phyloP scores from a whole-genome alignment of 2,888 invertebrate genomes.

The Iphiclides podalirius region DNA sequence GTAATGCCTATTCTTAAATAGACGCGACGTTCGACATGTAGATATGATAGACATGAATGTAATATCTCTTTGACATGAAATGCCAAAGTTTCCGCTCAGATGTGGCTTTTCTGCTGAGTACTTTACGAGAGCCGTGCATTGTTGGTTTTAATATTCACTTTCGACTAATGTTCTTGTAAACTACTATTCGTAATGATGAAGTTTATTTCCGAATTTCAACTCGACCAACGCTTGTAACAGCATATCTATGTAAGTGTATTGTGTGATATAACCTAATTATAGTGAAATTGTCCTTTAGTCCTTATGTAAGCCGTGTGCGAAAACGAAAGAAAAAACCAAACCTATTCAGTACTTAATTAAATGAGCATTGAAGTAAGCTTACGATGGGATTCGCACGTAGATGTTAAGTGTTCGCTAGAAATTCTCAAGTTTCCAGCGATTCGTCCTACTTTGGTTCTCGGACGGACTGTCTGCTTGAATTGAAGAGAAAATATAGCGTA shows the following conservation, averaged over 20 bases:
- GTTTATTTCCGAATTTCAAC: constrained; percentile 41
- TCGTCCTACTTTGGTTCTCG: constrained; percentile 47
- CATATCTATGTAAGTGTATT: constrained; percentile 77
- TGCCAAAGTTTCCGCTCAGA: constrained; percentile 6
- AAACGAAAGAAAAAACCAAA: constrained; percentile 58
- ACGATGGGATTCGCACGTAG: constrained; percentile 38
- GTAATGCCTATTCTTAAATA: neutral
- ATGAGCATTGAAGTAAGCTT: constrained; percentile 60
- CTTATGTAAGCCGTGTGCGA: constrained; percentile 47
- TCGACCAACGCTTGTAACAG: constrained; percentile 76
- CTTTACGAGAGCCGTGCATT: neutral
- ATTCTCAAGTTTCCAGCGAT: constrained; percentile 50
- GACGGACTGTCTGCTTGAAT: constrained; percentile 32
- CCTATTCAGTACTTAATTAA: constrained; percentile 74
- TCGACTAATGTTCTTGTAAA: neutral
- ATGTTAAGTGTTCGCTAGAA: constrained; percentile 48
- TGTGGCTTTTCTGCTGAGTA: constrained; percentile 8
- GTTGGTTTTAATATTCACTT: constrained; percentile 20
- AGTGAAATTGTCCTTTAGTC: constrained; percentile 65
- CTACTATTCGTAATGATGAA: neutral
- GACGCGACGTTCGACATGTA: too few species aligned
- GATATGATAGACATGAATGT: too few species aligned
- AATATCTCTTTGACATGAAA: constrained; percentile 15
- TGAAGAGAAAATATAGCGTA: constrained; percentile 8
- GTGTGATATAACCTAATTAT: constrained; percentile 78